phyloP scores from a whole-genome alignment of 2,797 vertebrate species.

The Garrulus glandarius region DNA sequence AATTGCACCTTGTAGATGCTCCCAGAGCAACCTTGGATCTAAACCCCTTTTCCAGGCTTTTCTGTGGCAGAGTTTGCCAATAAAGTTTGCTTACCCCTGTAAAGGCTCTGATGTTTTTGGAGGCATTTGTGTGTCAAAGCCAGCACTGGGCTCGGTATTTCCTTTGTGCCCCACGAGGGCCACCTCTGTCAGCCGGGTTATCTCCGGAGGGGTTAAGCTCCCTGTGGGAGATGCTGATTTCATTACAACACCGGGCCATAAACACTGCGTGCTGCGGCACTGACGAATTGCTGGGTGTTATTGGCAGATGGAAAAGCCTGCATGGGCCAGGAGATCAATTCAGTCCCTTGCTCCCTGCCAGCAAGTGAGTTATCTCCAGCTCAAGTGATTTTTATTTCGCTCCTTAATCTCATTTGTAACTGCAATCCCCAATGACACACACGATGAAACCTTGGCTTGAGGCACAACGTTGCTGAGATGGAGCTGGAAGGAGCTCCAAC shows the following conservation, averaged over 20 bases:
- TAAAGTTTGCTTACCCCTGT: too few relatives aligned
- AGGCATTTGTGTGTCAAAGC: not conserved
- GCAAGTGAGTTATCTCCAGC: slow-evolving; percentile 63
- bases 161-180: not conserved
- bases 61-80: accelerated
- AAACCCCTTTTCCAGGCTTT: not conserved
- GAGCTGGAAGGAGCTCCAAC: slow-evolving; percentile 30
- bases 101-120: not conserved
- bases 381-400: slow-evolving; percentile 58
- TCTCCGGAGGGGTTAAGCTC: not conserved
- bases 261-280: slow-evolving; percentile 21
- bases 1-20: accelerated
- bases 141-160: not conserved
- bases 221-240: slow-evolving; percentile 47
- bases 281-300: slow-evolving; percentile 66
- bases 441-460: slow-evolving; percentile 45
- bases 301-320: slow-evolving; percentile 38
- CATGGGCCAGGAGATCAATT: slow-evolving; percentile 63
- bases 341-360: slow-evolving; percentile 45
- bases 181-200: not conserved
- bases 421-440: slow-evolving; percentile 45
- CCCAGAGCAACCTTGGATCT: not conserved
- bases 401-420: slow-evolving; percentile 70
- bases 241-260: slow-evolving; percentile 40
- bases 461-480: not conserved